Base-by-base conservation (phyloP, 64 coral and sea anemone species). In the Hydrozoanthus tunicans region DNA sequence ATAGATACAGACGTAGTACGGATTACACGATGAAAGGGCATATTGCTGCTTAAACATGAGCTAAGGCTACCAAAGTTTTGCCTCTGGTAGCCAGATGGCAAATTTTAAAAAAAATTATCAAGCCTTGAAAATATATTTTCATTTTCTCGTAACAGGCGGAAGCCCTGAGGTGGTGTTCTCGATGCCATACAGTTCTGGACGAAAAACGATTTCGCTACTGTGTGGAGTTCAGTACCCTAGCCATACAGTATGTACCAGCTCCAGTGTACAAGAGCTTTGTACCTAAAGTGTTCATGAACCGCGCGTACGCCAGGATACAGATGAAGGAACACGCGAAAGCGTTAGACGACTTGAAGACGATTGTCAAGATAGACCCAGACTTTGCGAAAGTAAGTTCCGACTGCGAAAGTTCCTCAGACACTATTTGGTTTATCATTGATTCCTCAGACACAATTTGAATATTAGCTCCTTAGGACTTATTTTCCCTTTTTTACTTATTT, bases 191-290 rank as follows among this genome's bases (percentile, higher is more conserved):
- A 59, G 84, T 88, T 20, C 43, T 88, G 84, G 24, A 58, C 54
- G 84, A 88, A 69, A 59, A 88, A 43, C 24, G 69, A 15, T 88
- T 43, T 73, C 56, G 59, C 11, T 60, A 53, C 24, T 73, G 84
- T 13, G 84, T 73, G 43, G 84, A 88, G 55, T 88, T 88, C 54
- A 75, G 23, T 15, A 88, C 84, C 5, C 84, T 88, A 43, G 84
- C 84, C 68, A 74, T 88, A 58, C 55, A 88, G 25, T 88, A 88
- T 27, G 84, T 88, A 11, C 84, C 84, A 58, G 84, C 84, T 4
- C 7, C 67, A 27, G 56, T 73, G 55, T 20, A 73, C 57, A 73
- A 75, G 6, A 70, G 67, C 13, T 73, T 88, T n/a, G 57, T 73
- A 23, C 70, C 84, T 12, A 59, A 74, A 13, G 56, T 88, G 67